phyloP scores from a whole-genome alignment of 2,797 vertebrate genomes.

The Tokudaia muenninki region DNA sequence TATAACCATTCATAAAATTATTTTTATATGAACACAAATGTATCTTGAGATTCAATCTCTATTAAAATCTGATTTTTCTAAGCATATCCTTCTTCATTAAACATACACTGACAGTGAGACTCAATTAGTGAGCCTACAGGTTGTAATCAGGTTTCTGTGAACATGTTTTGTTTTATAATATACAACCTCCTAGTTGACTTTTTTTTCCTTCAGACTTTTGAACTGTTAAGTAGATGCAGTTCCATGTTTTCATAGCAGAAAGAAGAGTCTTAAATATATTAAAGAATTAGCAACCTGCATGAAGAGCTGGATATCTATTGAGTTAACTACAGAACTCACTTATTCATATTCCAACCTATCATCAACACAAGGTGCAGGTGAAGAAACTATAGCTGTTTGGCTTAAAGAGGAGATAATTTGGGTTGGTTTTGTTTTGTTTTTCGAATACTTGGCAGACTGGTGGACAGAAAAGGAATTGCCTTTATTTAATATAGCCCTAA shows the following conservation, averaged over 20 bases:
- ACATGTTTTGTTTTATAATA: neutral
- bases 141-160: constrained; percentile 17
- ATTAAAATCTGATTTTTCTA: constrained; percentile 47
- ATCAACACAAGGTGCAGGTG: neutral
- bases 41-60: constrained; percentile 20
- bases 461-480: neutral
- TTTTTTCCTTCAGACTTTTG: neutral
- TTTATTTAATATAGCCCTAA: neutral
- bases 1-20: constrained; percentile 20
- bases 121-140: neutral
- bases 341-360: neutral
- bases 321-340: constrained; percentile 23
- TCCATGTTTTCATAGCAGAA: constrained; percentile 10
- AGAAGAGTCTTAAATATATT: constrained; percentile 37
- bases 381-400: neutral
- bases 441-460: neutral
- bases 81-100: constrained; percentile 40
- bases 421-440: no score
- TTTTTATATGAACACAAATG: constrained; percentile 46
- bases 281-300: neutral
- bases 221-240: constrained; percentile 31
- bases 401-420: neutral
- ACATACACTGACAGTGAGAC: neutral
- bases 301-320: neutral
- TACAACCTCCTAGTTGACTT: neutral